These are phyloP conservation scores for Diarsia dahlii DNA, from an alignment of 2,888 invertebrate genomes.

Conservation along the genomic window DNA sequence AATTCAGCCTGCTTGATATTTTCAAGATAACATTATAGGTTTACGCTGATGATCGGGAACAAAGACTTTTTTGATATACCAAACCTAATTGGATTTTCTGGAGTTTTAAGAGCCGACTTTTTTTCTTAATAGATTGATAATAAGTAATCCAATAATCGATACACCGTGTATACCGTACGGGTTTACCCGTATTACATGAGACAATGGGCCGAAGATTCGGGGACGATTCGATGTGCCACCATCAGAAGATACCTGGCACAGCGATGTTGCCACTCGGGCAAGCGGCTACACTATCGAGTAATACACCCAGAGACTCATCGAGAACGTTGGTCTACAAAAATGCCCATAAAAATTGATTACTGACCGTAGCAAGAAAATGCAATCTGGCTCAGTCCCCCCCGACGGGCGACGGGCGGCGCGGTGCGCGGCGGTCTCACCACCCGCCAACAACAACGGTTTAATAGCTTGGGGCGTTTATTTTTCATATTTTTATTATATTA, in stretches of 20 bases:
- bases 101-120: not conserved
- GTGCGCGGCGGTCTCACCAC: slow-evolving; percentile 65
- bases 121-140: not conserved
- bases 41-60: not conserved
- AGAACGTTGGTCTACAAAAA: slow-evolving; percentile 82
- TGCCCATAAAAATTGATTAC: slow-evolving; percentile 89
- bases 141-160: not conserved
- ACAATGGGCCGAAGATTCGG: slow-evolving; percentile 11
- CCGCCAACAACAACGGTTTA: slow-evolving; percentile 73
- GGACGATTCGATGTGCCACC: not conserved
- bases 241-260: slow-evolving; percentile 2
- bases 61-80: not conserved
- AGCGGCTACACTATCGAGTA: slow-evolving; percentile 33
- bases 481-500: slow-evolving; percentile 82
- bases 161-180: no score
- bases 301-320: slow-evolving; percentile 58
- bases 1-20: slow-evolving; percentile 4
- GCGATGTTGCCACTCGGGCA: not conserved
- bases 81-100: not conserved
- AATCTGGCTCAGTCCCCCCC: slow-evolving; percentile 80
- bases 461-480: slow-evolving; percentile 83
- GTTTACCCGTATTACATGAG: not conserved
- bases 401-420: slow-evolving; percentile 58
- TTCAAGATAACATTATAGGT: no score
- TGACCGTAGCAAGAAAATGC: slow-evolving; percentile 88